Conservation (phyloP, 1,140 invertebrate species). For the Parapsyche elsis region DNA sequence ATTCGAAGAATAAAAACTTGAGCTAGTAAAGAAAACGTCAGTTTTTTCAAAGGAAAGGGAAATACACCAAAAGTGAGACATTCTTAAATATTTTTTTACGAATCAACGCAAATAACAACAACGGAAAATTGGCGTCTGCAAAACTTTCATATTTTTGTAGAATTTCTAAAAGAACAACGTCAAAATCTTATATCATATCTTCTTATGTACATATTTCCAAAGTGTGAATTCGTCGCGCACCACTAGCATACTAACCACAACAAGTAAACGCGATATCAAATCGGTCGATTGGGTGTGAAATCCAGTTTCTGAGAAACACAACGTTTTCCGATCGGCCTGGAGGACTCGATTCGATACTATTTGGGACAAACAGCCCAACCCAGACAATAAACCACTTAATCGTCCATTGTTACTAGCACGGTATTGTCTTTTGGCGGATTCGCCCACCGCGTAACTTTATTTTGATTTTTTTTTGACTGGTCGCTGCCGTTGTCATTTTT, state of each 20-base stretch:
- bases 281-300: neutral
- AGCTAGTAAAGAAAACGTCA: too few species aligned
- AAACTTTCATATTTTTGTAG: too few species aligned
- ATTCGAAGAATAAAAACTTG: too few species aligned
- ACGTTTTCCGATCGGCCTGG: too few species aligned
- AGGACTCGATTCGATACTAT: neutral
- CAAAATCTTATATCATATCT: too few species aligned
- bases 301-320: neutral
- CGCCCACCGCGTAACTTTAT: neutral
- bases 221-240: neutral
- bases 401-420: neutral
- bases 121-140: too few species aligned
- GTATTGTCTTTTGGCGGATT: constrained; percentile 17
- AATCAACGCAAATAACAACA: too few species aligned
- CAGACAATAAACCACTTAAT: constrained; percentile 12
- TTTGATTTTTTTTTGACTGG: neutral
- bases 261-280: neutral
- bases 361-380: neutral
- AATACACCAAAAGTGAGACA: too few species aligned
- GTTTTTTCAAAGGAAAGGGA: too few species aligned
- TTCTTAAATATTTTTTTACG: too few species aligned
- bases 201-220: neutral
- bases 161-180: too few species aligned
- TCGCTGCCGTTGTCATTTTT: neutral
- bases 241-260: neutral